These are phyloP conservation scores for Rallus crepitans DNA, from an alignment of 2,797 vertebrate species.

Conservation along the genomic window DNA sequence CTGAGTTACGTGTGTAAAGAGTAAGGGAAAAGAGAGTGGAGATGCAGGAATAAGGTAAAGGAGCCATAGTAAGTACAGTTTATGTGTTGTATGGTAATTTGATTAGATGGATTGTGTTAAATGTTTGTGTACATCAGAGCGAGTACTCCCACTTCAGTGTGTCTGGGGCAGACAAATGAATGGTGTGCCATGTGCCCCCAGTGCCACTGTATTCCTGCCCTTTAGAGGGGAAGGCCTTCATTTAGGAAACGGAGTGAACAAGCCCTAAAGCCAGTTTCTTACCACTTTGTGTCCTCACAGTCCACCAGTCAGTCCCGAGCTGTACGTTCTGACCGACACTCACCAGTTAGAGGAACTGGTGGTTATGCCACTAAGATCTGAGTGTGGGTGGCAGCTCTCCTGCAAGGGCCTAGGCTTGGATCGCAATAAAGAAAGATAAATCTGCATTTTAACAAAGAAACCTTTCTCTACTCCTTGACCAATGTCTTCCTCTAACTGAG, in stretches of 20 bases:
- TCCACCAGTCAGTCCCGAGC: not conserved
- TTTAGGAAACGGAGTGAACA: not conserved
- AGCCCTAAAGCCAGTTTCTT: not conserved
- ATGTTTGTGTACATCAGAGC: not conserved
- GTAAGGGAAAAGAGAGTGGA: not conserved
- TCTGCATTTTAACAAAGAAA: not conserved
- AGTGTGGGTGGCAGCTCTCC: not conserved
- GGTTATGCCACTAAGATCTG: not conserved
- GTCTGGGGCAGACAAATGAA: not conserved
- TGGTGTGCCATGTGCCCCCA: not conserved
- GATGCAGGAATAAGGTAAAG: not conserved
- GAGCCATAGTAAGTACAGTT: not conserved
- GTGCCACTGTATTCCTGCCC: not conserved
- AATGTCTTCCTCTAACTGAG: not conserved
- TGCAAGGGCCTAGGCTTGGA: accelerated
- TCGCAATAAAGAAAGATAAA: not conserved
- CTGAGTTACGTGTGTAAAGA: not conserved
- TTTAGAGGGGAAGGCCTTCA: not conserved
- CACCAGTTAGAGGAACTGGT: not conserved
- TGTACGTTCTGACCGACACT: not conserved
- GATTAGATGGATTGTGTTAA: not conserved
- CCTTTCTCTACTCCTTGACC: not conserved
- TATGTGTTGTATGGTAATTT: not conserved
- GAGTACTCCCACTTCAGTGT: not conserved
- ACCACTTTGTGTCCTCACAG: not conserved